Conservation (phyloP, 92 coral and sea anemone genomes). For the Nematostella vectensis region DNA sequence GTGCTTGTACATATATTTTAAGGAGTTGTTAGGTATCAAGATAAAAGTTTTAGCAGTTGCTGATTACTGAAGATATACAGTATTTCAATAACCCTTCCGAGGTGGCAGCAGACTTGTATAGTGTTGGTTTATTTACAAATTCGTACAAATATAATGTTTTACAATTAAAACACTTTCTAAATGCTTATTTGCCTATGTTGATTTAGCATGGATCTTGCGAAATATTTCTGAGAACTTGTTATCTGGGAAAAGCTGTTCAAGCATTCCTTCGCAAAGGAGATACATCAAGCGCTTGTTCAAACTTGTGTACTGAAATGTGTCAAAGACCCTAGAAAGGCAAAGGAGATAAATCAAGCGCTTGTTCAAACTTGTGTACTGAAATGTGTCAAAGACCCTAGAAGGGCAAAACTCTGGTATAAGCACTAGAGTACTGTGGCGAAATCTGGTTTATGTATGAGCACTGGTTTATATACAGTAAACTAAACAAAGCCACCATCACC, state of each 20-base stretch:
- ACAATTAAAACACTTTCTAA: background rate
- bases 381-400: slow-evolving; percentile 81
- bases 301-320: slow-evolving; percentile 85
- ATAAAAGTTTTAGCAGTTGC: no score
- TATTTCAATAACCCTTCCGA: no score
- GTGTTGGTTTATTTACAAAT: background rate
- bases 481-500: no score
- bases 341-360: slow-evolving; percentile 77
- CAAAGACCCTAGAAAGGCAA: slow-evolving; percentile 61
- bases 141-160: background rate
- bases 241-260: slow-evolving; percentile 88
- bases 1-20: no score
- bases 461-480: no score
- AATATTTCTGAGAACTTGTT: slow-evolving; percentile 90
- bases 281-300: slow-evolving; percentile 83
- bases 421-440: background rate
- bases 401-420: no score
- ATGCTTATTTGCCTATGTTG: slow-evolving; percentile 11
- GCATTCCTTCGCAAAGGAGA: slow-evolving; percentile 78
- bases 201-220: slow-evolving; percentile 76
- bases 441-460: background rate
- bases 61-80: no score
- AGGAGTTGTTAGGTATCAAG: no score
- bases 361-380: slow-evolving; percentile 84
- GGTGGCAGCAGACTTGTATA: no score